phyloP scores from a whole-genome alignment of 2,888 invertebrate species.

The Eudasyphora cyanicolor region DNA sequence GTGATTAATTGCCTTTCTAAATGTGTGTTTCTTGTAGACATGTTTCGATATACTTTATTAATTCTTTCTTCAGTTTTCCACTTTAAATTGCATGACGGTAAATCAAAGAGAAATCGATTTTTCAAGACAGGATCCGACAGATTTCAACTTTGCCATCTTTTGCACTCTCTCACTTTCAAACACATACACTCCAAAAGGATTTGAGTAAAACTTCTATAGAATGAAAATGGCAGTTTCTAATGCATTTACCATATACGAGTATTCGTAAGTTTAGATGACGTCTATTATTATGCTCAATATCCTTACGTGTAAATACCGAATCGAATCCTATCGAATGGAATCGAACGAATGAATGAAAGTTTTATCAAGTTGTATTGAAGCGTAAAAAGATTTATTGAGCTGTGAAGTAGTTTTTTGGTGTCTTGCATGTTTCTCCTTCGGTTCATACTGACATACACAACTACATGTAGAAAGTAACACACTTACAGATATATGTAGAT shows the following conservation, averaged over 20 bases:
- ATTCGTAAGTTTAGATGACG: too few relatives aligned
- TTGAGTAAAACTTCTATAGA: neutral
- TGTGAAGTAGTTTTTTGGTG: conserved; percentile 40
- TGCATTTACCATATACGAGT: conserved; percentile 26
- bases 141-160: neutral
- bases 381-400: conserved; percentile 64
- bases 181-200: too few relatives aligned
- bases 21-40: too few relatives aligned
- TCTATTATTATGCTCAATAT: conserved; percentile 6
- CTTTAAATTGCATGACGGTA: conserved; percentile 3
- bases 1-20: too few relatives aligned
- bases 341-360: conserved; percentile 50
- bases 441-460: neutral
- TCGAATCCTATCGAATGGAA: conserved; percentile 33
- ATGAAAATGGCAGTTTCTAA: conserved; percentile 4
- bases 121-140: conserved; percentile 4
- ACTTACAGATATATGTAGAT: neutral
- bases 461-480: neutral
- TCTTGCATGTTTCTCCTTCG: too few relatives aligned
- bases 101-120: conserved; percentile 26
- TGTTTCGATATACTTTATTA: too few relatives aligned
- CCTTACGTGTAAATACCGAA: conserved; percentile 18
- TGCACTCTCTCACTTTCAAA: neutral
- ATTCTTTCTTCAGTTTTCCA: neutral
- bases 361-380: conserved; percentile 60